Evolutionary conservation across 2,888 invertebrate species (phyloP), one percentile per base, ranked within the genome.

Genomic region (Pyrrhopygopsis socrates): DNA sequence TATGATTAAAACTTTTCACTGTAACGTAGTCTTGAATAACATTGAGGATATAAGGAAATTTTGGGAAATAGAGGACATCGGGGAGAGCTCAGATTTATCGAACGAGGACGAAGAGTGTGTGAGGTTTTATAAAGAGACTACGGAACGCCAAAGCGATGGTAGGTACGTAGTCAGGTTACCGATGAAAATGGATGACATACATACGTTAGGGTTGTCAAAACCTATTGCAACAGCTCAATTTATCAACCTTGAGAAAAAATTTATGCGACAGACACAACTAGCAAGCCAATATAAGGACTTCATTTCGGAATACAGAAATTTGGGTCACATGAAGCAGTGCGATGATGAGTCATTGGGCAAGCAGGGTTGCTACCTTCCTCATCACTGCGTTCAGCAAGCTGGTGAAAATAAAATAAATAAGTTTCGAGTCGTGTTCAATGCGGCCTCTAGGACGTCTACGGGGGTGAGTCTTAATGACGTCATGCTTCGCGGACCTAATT

Each of bases 351-450:
- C 45, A 45, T 15, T 13, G 45, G 34, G 5, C 11, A 34, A 34
- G 34, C 34, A 8, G 34, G 34, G 34, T 34, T 85, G 70, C 73
- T 87, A 77, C 65, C 60, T 91, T 63, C 88, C 90, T 8, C 34
- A 34, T 34, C 34, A 34, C 34, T 34, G 4, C 87, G 91, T 34
- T 27, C 87, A 92, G 2, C 18, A 65, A 54, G 75, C 86, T 0
- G 29, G 29, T 0, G 22, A 60, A 11, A 11, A 9, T 9, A 60
- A 22, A 3, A 60, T 27, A 2, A 60, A 9, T 15, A 60, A 60
- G 15, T 60, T 60, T 11, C 4, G 60, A 22, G 60, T 60, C 8
- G 60, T 60, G 27, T 60, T 60, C 18, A 60, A 60, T 24, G 34
- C 34, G 11, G 5, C 54, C n/a, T 54, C 54, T n/a, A 22, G 6